Conservation (phyloP, 1,140 invertebrate species). For the Brachionus manjavacas region DNA sequence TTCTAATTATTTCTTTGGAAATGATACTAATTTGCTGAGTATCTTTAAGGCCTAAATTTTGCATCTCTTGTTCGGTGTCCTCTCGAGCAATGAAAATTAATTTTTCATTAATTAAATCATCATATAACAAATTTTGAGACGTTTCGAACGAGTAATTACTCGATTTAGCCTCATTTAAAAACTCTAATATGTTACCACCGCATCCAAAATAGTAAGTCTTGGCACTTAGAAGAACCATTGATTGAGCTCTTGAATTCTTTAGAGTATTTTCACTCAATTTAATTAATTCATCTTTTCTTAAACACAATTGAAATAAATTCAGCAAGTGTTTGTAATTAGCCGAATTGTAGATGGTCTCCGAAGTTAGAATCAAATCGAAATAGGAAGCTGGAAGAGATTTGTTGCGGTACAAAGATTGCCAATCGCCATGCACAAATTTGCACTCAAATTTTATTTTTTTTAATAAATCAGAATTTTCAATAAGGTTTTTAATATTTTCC, state of each 20-base stretch:
- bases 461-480: not conserved
- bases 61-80: not conserved
- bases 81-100: not conserved
- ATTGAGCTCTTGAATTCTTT: constrained; percentile 24
- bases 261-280: not conserved
- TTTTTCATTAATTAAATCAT: constrained; percentile 31
- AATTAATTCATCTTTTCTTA: not conserved
- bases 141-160: not conserved
- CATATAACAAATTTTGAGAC: not conserved
- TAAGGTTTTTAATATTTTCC: constrained; percentile 9
- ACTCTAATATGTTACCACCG: constrained; percentile 35
- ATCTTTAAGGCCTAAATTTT: not conserved
- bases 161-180: not conserved
- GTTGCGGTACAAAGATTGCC: not conserved
- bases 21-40: not conserved
- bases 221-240: constrained; percentile 18
- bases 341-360: constrained; percentile 35
- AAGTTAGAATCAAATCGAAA: constrained; percentile 33
- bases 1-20: constrained; percentile 30
- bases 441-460: not conserved
- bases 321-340: constrained; percentile 34
- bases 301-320: constrained; percentile 31
- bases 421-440: constrained; percentile 33
- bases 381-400: not conserved
- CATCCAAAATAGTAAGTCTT: constrained; percentile 41